These are phyloP conservation scores for Cynodonichthys magdalenae DNA, from an alignment of 2,797 vertebrate genomes.

Conservation along the genomic window DNA sequence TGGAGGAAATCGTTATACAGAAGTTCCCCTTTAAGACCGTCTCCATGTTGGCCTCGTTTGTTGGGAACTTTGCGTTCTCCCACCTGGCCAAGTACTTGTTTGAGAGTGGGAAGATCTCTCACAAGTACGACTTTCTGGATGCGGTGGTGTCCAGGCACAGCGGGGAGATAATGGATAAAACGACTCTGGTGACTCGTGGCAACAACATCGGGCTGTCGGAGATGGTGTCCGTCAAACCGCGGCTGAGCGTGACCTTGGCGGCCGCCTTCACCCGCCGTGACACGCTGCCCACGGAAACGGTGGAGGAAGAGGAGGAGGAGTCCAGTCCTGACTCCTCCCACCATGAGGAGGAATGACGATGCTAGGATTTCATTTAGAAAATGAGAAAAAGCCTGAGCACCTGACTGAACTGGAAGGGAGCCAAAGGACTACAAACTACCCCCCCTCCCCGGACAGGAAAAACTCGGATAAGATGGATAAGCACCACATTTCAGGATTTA, in stretches of 20 bases:
- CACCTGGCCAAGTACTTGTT: constrained; percentile 95
- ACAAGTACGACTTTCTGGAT: constrained; percentile 93
- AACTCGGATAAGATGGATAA: constrained; percentile 35
- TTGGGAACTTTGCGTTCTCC: constrained; percentile 88
- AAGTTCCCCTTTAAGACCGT: constrained; percentile 95
- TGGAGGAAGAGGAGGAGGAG: constrained; percentile 82
- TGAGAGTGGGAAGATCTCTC: constrained; percentile 91
- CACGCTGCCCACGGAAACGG: constrained; percentile 81
- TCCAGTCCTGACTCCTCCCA: constrained; percentile 91
- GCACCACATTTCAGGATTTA: constrained; percentile 44
- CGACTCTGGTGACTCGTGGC: constrained; percentile 90
- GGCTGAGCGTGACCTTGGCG: constrained; percentile 88
- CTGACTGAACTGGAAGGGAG: constrained; percentile 24
- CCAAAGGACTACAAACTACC: constrained; percentile 19
- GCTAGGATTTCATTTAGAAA: constrained; percentile 24
- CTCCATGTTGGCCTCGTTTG: constrained; percentile 92
- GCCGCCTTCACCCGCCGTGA: constrained; percentile 92
- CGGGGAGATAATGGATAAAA: constrained; percentile 97
- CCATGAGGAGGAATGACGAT: constrained; percentile 82
- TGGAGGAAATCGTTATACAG: constrained; percentile 84
- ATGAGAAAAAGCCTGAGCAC: constrained; percentile 1
- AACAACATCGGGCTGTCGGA: constrained; percentile 93
- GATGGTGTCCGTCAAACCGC: constrained; percentile 90
- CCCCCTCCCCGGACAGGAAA: constrained; percentile 29
- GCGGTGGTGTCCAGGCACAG: constrained; percentile 94